Conservation (phyloP, 1,140 invertebrate genomes). For the Ceratosolen fusciceps region DNA sequence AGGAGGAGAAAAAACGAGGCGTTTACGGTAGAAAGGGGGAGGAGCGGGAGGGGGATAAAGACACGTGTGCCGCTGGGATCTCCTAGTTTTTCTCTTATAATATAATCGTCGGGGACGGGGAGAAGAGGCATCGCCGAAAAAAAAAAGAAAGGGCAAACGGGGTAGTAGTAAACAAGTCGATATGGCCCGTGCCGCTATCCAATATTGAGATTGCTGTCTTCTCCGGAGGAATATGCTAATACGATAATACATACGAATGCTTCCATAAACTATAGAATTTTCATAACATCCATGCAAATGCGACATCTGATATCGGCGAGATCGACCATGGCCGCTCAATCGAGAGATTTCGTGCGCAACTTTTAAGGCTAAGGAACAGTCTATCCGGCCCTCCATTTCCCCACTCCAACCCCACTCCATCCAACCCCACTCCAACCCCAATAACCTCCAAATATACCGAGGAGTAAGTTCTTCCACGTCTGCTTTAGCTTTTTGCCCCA, state of each 20-base stretch:
- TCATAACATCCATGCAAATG: conserved; percentile 73
- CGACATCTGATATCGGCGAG: conserved; percentile 66
- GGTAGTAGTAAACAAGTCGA: conserved; percentile 69
- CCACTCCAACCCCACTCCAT: neutral
- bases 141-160: conserved; percentile 54
- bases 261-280: conserved; percentile 73
- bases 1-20: conserved; percentile 56
- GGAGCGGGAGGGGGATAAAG: no score
- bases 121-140: conserved; percentile 46
- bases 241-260: conserved; percentile 72
- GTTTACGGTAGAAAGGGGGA: conserved; percentile 56
- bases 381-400: neutral
- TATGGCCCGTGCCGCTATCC: conserved; percentile 65
- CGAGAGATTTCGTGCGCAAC: conserved; percentile 36
- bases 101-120: no score
- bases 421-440: neutral
- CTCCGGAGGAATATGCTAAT: conserved; percentile 72
- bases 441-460: neutral
- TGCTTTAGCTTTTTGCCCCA: no score
- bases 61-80: conserved; percentile 58
- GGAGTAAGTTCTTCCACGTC: no score
- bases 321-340: conserved; percentile 45
- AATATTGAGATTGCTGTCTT: conserved; percentile 73
- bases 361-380: conserved; percentile 41
- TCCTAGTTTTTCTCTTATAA: conserved; percentile 51